Base-by-base conservation (phyloP, 2,888 invertebrate genomes). In the Zeuzera pyrina region DNA sequence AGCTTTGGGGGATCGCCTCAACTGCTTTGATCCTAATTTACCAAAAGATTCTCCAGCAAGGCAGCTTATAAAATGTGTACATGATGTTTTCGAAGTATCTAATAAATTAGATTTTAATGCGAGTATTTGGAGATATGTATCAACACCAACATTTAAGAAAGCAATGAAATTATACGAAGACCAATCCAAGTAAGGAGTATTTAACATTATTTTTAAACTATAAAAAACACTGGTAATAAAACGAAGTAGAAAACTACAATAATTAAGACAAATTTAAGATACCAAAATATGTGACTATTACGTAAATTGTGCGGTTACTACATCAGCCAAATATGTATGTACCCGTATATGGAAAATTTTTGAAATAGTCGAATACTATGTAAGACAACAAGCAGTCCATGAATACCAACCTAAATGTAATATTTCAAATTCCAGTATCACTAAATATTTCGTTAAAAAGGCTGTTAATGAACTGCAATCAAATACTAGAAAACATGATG, bases 1-100 rank as follows among this genome's bases (percentile, higher is more conserved):
- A 1, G 50, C 47, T 1, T 30, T 52, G 2, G 52, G 50, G 1
- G 33, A 39, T 4, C 37, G 50, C 1, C 32, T 51, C 0, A 45
- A 48, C 11, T 47, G 42, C 16, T 33, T 45, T 6, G 36, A 36
- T 12, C 36, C 41, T 1, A 34, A 40, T 14, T 21, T 45, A 12
- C 33, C 36, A 10, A 32, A 35, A 27, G 41, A 38, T 26, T 38
- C 43, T 24, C 37, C 33, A 28, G 39, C 35, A 8, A 31, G 32
- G 19, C 21, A 25, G 12, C 34, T 42, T 2, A 38, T 41, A 35
- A 7, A 31, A 5, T 29, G 28, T 14, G 38, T 35, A 3, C 32
- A 33, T 11, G 35, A 33, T 12, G 23, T 30, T 2, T 31, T 35
- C 14, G 7, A 30, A 10, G 10, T 33, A 2, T 8, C 15, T 2